A percentile compares a stretch with the other conserved stretches of the same genome.
These are phyloP conservation scores for Zootoca vivipara DNA, from an alignment of 2,113 vertebrate species.

Conservation along the genomic window DNA sequence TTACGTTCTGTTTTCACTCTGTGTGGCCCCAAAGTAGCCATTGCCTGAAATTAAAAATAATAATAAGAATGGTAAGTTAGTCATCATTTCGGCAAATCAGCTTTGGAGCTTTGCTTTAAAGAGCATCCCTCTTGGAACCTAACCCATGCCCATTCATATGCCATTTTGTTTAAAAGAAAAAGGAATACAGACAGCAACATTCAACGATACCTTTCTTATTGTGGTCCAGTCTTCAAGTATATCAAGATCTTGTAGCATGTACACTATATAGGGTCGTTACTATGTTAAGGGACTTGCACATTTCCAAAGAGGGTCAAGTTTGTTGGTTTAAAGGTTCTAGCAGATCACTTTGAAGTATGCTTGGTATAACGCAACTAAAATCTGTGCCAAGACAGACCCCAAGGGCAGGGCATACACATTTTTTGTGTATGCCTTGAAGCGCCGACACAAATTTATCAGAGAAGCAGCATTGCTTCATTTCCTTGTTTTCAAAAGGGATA, in stretches of 20 bases:
- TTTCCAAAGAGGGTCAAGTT: slow-evolving; percentile 1
- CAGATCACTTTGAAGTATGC: background rate
- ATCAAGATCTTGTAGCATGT: slow-evolving; percentile 97
- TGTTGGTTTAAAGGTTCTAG: background rate
- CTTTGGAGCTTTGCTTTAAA: background rate
- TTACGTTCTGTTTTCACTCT: slow-evolving; percentile 93
- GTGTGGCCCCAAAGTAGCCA: slow-evolving; percentile 92
- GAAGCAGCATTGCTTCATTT: background rate
- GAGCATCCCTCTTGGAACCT: background rate
- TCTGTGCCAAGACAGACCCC: background rate
- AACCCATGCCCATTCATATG: background rate
- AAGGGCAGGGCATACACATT: background rate
- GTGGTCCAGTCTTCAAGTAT: slow-evolving; percentile 98
- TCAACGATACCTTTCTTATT: slow-evolving; percentile 88
- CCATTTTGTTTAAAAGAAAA: background rate
- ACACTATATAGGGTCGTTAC: slow-evolving; percentile 95
- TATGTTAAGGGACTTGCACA: slow-evolving; percentile 76
- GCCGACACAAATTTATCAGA: too few relatives aligned
- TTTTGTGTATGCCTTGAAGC: background rate
- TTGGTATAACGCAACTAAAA: background rate
- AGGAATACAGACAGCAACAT: background rate
- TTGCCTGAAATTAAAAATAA: slow-evolving; percentile 82
- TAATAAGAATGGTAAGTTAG: slow-evolving; percentile 28
- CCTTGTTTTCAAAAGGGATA: background rate
- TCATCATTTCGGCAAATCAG: background rate